Percentiles rank a stretch among this genome's conserved stretches.
phyloP scores from a whole-genome alignment of 37 sponge, comb jelly and placozoan species.

The Beroe ovata region DNA sequence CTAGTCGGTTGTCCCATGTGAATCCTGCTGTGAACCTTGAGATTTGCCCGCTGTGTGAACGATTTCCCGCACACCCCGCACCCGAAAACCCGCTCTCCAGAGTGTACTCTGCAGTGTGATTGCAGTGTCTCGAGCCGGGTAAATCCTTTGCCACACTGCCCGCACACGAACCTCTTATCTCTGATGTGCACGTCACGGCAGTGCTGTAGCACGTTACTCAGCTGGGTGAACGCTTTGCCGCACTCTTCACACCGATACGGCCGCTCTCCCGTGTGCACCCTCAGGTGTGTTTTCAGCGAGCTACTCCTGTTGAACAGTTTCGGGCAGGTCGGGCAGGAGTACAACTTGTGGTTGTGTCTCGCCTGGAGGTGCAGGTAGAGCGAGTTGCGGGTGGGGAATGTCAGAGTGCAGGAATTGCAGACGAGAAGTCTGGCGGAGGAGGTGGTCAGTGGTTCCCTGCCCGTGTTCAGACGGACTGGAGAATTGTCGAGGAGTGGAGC shows the following conservation, averaged over 20 bases:
- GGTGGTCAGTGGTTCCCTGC: background rate
- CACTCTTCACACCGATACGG: constrained; percentile 18
- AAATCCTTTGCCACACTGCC: constrained; percentile 37
- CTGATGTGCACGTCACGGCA: constrained; percentile 50
- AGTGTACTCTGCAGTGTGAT: constrained; percentile 36
- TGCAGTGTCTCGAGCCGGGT: constrained; percentile 45
- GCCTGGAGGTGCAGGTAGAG: constrained; percentile 39
- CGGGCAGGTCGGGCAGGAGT: constrained; percentile 16
- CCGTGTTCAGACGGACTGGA: background rate
- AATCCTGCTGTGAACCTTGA: constrained; percentile 56
- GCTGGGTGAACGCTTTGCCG: constrained; percentile 43
- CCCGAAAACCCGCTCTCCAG: constrained; percentile 12
- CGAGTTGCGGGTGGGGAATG: background rate
- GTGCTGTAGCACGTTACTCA: constrained; percentile 64
- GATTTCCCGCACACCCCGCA: constrained; percentile 52
- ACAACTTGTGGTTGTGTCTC: constrained; percentile 31
- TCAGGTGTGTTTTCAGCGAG: constrained; percentile 40
- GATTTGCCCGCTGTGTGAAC: constrained; percentile 38
- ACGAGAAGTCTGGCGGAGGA: background rate
- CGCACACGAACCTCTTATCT: constrained; percentile 43
- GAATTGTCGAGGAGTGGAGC: background rate
- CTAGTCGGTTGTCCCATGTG: background rate
- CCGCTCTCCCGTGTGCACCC: constrained; percentile 61
- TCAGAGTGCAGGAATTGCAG: background rate
- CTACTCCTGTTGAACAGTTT: constrained; percentile 53